A percentile compares a stretch with the other conserved stretches of the same genome.
Evolutionary conservation across 2,888 invertebrate genomes (phyloP).

Genomic region (Philhelius pedissequus): DNA sequence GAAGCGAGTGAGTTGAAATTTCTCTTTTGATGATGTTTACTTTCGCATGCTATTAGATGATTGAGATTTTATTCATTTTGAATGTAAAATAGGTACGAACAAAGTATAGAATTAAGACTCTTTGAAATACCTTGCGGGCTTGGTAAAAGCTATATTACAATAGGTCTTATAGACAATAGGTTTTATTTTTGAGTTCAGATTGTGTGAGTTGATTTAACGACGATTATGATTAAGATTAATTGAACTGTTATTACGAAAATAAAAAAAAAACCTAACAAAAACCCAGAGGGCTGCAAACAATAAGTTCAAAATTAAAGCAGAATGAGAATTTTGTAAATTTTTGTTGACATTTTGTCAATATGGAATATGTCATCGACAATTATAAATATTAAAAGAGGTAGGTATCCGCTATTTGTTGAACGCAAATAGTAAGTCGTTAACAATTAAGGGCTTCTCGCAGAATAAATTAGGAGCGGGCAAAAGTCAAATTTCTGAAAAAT

Average conservation of each 20-base stretch:
- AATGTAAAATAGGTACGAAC: slow-evolving; percentile 23
- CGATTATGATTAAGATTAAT: slow-evolving; percentile 3
- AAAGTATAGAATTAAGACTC: slow-evolving; percentile 2
- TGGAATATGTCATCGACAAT: too few relatives aligned
- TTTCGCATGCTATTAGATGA: slow-evolving; percentile 49
- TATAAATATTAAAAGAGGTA: too few relatives aligned
- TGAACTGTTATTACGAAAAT: not conserved
- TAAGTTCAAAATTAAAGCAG: too few relatives aligned
- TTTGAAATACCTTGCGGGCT: not conserved
- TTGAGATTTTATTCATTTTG: slow-evolving; percentile 44
- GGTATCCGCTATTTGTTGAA: too few relatives aligned
- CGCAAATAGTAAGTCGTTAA: too few relatives aligned
- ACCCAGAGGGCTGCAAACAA: not conserved
- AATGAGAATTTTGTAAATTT: too few relatives aligned
- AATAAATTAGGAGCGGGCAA: too few relatives aligned
- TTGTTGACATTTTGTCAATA: not conserved
- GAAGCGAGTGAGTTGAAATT: not conserved
- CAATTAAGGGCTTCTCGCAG: too few relatives aligned
- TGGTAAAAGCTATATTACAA: not conserved
- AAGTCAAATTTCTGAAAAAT: too few relatives aligned
- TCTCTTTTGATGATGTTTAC: slow-evolving; percentile 37
- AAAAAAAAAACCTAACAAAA: not conserved
- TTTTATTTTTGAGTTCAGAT: not conserved
- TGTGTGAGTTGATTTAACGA: slow-evolving; percentile 1
- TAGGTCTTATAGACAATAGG: not conserved